Percentiles rank a stretch among this genome's conserved stretches.
Conservation (phyloP, 2,888 invertebrate species). For the Epiblema foenella region DNA sequence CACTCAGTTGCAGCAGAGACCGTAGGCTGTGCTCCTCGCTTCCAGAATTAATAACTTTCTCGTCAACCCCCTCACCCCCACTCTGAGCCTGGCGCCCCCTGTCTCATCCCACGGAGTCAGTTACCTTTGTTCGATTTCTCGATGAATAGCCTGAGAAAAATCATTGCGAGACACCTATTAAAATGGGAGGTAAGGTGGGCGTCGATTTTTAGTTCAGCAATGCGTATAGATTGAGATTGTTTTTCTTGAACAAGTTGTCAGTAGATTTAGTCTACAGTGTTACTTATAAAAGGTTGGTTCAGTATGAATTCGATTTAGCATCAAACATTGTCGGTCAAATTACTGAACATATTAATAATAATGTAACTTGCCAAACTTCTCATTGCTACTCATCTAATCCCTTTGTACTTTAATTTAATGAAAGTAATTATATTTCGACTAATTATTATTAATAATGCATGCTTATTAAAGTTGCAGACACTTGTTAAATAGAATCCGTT, state of each 20-base stretch:
- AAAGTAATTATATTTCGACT: too few relatives aligned
- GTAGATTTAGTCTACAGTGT: neutral
- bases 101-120: constrained; percentile 54
- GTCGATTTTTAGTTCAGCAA: constrained; percentile 17
- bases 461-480: neutral
- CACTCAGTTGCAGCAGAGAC: constrained; percentile 77
- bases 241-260: neutral
- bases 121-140: constrained; percentile 61
- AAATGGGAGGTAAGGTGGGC: constrained; percentile 28
- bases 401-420: too few relatives aligned
- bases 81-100: constrained; percentile 54
- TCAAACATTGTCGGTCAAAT: neutral
- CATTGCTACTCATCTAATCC: neutral
- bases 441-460: neutral
- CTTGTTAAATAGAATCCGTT: neutral
- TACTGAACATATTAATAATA: neutral
- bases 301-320: neutral
- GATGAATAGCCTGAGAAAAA: constrained; percentile 47
- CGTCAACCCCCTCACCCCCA: constrained; percentile 60
- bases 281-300: neutral
- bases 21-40: constrained; percentile 82
- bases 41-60: constrained; percentile 84
- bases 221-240: neutral
- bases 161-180: constrained; percentile 39
- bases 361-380: neutral